These are phyloP conservation scores for Lutjanus erythropterus DNA, from an alignment of 2,113 vertebrate genomes.

Conservation along the genomic window DNA sequence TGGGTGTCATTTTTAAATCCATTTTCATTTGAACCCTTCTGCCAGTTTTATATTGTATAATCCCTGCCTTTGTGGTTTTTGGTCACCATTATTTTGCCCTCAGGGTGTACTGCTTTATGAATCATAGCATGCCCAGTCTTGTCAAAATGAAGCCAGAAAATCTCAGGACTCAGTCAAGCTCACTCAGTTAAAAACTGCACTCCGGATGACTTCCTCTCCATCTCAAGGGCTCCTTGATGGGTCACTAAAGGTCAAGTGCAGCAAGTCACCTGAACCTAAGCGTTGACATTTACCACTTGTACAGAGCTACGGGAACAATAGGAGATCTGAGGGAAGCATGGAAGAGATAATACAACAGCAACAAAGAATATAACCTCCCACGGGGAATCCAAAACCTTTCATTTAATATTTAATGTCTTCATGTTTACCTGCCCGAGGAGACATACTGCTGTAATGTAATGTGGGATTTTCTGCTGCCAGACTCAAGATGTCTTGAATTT, in stretches of 20 bases:
- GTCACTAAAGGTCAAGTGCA: slow-evolving; percentile 71
- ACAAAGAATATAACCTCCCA: slow-evolving; percentile 35
- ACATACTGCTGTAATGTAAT: background rate
- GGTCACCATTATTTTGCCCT: slow-evolving; percentile 21
- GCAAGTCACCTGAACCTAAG: slow-evolving; percentile 63
- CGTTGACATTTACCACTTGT: slow-evolving; percentile 59
- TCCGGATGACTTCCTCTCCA: slow-evolving; percentile 14
- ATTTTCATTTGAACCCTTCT: slow-evolving; percentile 16
- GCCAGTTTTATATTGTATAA: background rate
- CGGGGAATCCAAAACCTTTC: slow-evolving; percentile 7
- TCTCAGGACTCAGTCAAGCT: slow-evolving; percentile 29
- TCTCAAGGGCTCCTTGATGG: slow-evolving; percentile 47
- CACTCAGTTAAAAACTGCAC: slow-evolving; percentile 25
- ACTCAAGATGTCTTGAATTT: slow-evolving; percentile 8
- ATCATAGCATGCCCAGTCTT: slow-evolving; percentile 33
- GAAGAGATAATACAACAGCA: slow-evolving; percentile 35
- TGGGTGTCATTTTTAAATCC: slow-evolving; percentile 18
- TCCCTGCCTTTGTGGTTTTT: slow-evolving; percentile 31
- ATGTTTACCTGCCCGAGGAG: slow-evolving; percentile 19
- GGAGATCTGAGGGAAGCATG: slow-evolving; percentile 29
- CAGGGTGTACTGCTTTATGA: slow-evolving; percentile 12
- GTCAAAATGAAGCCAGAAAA: slow-evolving; percentile 31
- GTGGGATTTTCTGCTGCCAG: background rate
- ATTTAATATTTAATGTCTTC: slow-evolving; percentile 51
- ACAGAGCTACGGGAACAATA: slow-evolving; percentile 6